Conservation (phyloP, 2,113 vertebrate genomes). For the Xenotilapia leptura region DNA sequence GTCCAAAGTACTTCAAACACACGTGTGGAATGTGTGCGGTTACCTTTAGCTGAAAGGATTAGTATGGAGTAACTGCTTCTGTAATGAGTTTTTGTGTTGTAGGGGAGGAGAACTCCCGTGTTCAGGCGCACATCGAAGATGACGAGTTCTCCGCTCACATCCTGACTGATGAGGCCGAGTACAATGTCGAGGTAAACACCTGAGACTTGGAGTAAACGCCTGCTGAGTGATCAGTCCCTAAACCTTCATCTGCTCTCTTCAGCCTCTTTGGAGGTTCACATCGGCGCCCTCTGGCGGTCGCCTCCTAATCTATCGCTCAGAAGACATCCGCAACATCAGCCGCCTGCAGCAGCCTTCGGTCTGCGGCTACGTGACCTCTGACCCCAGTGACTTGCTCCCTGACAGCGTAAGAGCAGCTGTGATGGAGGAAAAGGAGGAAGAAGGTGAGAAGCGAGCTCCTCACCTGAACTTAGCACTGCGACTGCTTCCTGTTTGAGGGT, state of each 20-base stretch:
- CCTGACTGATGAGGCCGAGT: conserved; percentile 82
- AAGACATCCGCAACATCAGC: conserved; percentile 88
- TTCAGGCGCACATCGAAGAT: conserved; percentile 88
- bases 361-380: conserved; percentile 82
- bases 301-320: conserved; percentile 86
- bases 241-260: neutral
- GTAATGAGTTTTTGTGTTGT: neutral
- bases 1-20: neutral
- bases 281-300: conserved; percentile 74
- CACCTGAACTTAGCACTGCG: neutral
- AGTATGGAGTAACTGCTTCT: neutral
- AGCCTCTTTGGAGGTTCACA: conserved; percentile 91
- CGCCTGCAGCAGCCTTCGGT: conserved; percentile 83
- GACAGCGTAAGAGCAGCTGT: conserved; percentile 26
- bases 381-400: conserved; percentile 68
- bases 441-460: neutral
- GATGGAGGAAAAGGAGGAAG: conserved; percentile 19
- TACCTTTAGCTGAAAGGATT: neutral
- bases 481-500: neutral
- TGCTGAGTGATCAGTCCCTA: neutral
- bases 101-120: conserved; percentile 91
- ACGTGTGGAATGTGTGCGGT: neutral
- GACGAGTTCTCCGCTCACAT: conserved; percentile 87
- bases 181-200: conserved; percentile 83
- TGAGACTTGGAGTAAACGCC: neutral